Evolutionary conservation across 2,797 vertebrate genomes (phyloP), one percentile per base, ranked within the genome.

Genomic region (Fistularia tabacaria): DNA sequence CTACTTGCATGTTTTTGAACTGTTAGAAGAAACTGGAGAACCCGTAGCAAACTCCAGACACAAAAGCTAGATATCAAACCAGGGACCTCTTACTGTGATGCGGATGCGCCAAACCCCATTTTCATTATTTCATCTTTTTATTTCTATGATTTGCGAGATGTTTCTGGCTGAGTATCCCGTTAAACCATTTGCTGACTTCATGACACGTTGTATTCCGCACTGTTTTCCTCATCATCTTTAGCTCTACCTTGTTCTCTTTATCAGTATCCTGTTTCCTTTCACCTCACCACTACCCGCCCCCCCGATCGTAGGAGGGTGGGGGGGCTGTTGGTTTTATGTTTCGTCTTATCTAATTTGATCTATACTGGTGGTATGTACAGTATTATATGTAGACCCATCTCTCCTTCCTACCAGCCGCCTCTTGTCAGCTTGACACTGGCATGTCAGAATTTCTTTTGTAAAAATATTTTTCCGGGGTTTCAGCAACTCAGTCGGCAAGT

Each of bases 311-410:
- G 38, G 59, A 71, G 66, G 59, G 13, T 7, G n/a, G n/a, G n/a
- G n/a, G n/a, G n/a, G n/a, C n/a, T n/a, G 7, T 12, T 11, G 51
- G 72, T 73, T 67, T 73, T 65, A 46, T 46, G 69, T 77, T 80
- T 79, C 77, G 47, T 60, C 69, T 78, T 59, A 78, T 78, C 73
- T 74, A 60, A 75, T 62, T 56, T 62, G 57, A 84, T 80, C 76
- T 84, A 76, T 70, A 76, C 61, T 15, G 14, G 11, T 52, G 74
- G 69, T 56, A 74, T 67, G 73, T 77, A 46, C 70, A 73, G 66
- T 77, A 71, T 64, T 76, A 78, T 68, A 57, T 69, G 66, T n/a
- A 74, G 64, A 64, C 37, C 8, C 12, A 0, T 38, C 40, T 49
- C 39, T 44, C 13, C 42, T 8, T 46, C 15, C 39, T 55, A 54